Evolutionary conservation across 2,888 invertebrate species (phyloP).

Genomic region (Colletes collaris): DNA sequence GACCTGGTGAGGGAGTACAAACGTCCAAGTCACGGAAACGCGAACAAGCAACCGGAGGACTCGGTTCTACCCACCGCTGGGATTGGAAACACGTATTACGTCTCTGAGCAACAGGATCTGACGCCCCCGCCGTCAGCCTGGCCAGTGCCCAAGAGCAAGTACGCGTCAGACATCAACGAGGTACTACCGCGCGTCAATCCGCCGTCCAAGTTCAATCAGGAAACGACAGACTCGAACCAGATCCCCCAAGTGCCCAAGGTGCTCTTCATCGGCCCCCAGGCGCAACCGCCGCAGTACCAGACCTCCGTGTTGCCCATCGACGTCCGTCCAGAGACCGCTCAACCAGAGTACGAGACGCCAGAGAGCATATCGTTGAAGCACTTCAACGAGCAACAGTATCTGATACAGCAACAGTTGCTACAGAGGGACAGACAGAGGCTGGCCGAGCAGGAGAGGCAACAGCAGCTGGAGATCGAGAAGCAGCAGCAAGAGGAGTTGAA

Average conservation of each 20-base stretch:
- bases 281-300: constrained; percentile 68
- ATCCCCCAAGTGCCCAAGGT: constrained; percentile 70
- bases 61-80: constrained; percentile 28
- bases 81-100: constrained; percentile 69
- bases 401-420: constrained; percentile 78
- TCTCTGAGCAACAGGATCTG: constrained; percentile 73
- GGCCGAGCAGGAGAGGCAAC: constrained; percentile 76
- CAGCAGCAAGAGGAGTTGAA: constrained; percentile 74
- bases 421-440: constrained; percentile 78
- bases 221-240: constrained; percentile 54
- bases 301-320: constrained; percentile 71
- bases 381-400: constrained; percentile 80
- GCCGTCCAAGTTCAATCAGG: constrained; percentile 75
- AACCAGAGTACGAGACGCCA: constrained; percentile 77
- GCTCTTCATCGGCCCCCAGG: constrained; percentile 70
- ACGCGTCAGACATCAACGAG: constrained; percentile 76
- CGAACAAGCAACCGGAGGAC: constrained; percentile 49
- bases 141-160: constrained; percentile 69
- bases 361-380: constrained; percentile 80
- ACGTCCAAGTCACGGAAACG: constrained; percentile 10
- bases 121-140: constrained; percentile 67
- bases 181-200: constrained; percentile 76
- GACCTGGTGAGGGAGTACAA: constrained; percentile 57
- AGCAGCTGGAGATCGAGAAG: constrained; percentile 73
- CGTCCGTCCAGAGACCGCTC: constrained; percentile 43